A percentile compares a stretch with the other conserved stretches of the same genome.
These are phyloP conservation scores for Achlya flavicornis DNA, from an alignment of 2,888 invertebrate genomes.

Conservation along the genomic window DNA sequence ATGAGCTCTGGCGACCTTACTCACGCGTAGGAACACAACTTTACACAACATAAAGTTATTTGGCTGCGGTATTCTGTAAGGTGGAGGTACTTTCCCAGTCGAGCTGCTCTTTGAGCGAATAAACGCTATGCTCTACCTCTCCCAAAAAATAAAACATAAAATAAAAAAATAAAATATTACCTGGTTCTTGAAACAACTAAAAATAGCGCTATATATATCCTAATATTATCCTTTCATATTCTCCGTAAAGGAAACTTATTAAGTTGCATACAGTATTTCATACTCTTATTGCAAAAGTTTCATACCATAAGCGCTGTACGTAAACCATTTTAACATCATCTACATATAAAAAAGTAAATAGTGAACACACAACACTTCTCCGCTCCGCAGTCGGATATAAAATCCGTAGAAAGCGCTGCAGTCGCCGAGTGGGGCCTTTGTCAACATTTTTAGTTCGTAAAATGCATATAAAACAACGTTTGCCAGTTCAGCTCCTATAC, in stretches of 20 bases:
- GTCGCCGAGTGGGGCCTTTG: slow-evolving; percentile 30
- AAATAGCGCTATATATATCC: too few species aligned
- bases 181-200: neutral
- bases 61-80: too few species aligned
- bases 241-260: slow-evolving; percentile 1
- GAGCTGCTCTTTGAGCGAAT: too few species aligned
- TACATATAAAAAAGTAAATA: slow-evolving; percentile 4
- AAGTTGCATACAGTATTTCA: slow-evolving; percentile 5
- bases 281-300: slow-evolving; percentile 6
- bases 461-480: slow-evolving; percentile 38
- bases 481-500: slow-evolving; percentile 10
- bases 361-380: slow-evolving; percentile 1
- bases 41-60: too few species aligned
- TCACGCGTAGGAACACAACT: too few species aligned
- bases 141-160: too few species aligned
- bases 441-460: slow-evolving; percentile 43
- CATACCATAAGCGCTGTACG: neutral
- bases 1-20: too few species aligned
- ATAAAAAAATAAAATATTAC: too few species aligned
- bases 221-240: too few species aligned
- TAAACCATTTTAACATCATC: slow-evolving; percentile 6
- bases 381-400: slow-evolving; percentile 16
- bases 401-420: slow-evolving; percentile 38
- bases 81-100: too few species aligned
- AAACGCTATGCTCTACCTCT: too few species aligned